Evolutionary conservation across 2,113 vertebrate genomes (phyloP).

Genomic region (Semicossyphus pulcher): DNA sequence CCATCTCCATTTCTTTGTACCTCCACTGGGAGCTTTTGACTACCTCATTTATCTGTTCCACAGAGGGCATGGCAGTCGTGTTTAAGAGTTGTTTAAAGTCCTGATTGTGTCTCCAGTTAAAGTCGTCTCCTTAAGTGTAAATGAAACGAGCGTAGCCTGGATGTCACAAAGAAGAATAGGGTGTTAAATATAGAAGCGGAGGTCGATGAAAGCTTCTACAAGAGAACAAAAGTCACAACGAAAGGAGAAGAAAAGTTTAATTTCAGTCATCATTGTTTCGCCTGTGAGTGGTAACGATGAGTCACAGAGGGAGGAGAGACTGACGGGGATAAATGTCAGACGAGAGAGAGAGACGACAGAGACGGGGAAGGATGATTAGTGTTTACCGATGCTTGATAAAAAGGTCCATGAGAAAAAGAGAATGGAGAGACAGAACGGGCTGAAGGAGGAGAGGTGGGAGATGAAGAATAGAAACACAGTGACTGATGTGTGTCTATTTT

Average conservation of each 20-base stretch:
- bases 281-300: constrained; percentile 16
- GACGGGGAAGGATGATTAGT: constrained; percentile 4
- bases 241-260: neutral
- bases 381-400: neutral
- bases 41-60: neutral
- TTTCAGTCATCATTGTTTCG: constrained; percentile 13
- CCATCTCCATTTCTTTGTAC: too few species aligned
- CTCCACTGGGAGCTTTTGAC: too few species aligned
- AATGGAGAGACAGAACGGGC: neutral
- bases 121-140: neutral
- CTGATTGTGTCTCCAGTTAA: neutral
- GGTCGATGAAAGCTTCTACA: neutral
- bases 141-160: neutral
- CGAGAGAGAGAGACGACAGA: neutral
- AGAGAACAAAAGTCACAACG: neutral
- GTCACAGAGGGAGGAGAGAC: constrained; percentile 20
- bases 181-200: neutral
- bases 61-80: too few species aligned
- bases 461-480: neutral
- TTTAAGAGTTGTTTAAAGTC: neutral
- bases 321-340: constrained; percentile 42
- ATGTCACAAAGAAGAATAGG: neutral
- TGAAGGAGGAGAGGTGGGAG: neutral
- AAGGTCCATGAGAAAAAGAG: neutral
- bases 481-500: constrained; percentile 28